Conservation (phyloP, 1,140 invertebrate genomes). For the Microplitis mediator region DNA sequence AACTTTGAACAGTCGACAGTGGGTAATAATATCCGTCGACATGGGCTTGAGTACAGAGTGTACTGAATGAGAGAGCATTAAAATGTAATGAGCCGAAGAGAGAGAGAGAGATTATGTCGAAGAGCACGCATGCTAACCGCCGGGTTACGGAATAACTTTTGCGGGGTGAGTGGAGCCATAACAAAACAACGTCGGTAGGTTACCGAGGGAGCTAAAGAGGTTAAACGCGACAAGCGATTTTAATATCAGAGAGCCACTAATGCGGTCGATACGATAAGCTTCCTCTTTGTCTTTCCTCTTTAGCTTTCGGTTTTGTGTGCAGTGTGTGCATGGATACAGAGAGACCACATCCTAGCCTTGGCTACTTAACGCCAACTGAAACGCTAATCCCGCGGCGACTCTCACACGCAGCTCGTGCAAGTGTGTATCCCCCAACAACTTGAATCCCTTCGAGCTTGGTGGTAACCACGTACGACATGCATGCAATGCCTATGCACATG, state of each 20-base stretch:
- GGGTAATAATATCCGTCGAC: background rate
- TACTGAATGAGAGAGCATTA: no score
- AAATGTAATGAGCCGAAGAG: background rate
- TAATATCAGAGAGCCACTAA: constrained; percentile 32
- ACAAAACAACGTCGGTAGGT: constrained; percentile 6
- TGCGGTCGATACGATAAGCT: constrained; percentile 44
- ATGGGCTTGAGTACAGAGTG: background rate
- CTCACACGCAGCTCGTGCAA: constrained; percentile 5
- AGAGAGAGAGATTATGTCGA: no score
- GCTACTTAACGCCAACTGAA: constrained; percentile 10
- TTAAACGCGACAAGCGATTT: constrained; percentile 35
- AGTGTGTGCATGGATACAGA: no score
- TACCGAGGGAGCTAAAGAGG: background rate
- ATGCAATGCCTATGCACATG: constrained; percentile 4
- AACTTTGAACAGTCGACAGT: background rate
- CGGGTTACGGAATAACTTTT: background rate
- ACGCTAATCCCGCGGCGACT: constrained; percentile 12
- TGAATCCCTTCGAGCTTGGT: background rate
- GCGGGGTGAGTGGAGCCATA: background rate
- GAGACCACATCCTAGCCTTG: background rate
- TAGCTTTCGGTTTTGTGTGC: background rate
- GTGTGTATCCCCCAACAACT: background rate
- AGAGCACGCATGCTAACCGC: no score
- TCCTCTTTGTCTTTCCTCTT: background rate
- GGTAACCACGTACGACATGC: no score